A percentile compares a stretch with the other conserved stretches of the same genome.
Conservation (phyloP, 2,113 vertebrate genomes). For the Cromileptes altivelis region DNA sequence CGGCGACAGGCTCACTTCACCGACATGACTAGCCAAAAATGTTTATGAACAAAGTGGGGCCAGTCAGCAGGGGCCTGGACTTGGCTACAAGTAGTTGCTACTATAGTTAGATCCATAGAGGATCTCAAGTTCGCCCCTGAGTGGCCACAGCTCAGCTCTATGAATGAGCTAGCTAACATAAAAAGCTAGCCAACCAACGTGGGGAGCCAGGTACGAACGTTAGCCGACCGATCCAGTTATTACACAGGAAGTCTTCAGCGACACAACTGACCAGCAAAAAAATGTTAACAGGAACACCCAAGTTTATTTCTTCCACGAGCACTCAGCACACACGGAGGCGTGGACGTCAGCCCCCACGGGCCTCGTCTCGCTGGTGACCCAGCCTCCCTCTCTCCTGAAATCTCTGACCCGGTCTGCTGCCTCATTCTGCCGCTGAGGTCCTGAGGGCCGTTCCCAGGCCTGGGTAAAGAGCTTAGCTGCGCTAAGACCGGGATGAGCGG, state of each 20-base stretch:
- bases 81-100: slow-evolving; percentile 18
- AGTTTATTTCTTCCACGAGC: slow-evolving; percentile 6
- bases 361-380: slow-evolving; percentile 51
- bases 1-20: slow-evolving; percentile 26
- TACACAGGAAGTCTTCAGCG: slow-evolving; percentile 10
- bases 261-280: not conserved
- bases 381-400: slow-evolving; percentile 74
- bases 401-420: slow-evolving; percentile 69
- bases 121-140: slow-evolving; percentile 16
- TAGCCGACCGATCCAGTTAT: slow-evolving; percentile 49
- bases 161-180: slow-evolving; percentile 70
- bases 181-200: slow-evolving; percentile 44
- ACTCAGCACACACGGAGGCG: slow-evolving; percentile 35
- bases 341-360: slow-evolving; percentile 45
- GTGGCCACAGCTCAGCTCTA: slow-evolving; percentile 26
- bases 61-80: not conserved
- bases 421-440: slow-evolving; percentile 56
- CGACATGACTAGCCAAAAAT: not conserved
- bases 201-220: slow-evolving; percentile 29
- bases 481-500: not conserved
- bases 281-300: not conserved
- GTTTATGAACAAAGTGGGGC: not conserved
- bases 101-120: not conserved
- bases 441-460: slow-evolving; percentile 77
- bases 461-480: slow-evolving; percentile 56